phyloP scores from a whole-genome alignment of 2,797 vertebrate genomes.

The Serranus cabrilla region DNA sequence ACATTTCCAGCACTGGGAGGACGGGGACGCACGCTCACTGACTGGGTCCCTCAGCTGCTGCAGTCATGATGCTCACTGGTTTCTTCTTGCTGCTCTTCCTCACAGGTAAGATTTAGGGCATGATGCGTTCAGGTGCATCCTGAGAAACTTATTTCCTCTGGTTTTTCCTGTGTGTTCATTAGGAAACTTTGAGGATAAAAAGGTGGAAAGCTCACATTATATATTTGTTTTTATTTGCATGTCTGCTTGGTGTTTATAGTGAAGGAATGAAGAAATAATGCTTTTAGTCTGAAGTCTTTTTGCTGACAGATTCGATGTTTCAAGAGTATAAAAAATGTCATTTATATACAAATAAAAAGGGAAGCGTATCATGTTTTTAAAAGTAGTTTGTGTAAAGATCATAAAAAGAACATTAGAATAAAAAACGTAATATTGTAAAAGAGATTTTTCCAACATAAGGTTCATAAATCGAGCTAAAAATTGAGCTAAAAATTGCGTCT shows the following conservation, averaged over 20 bases:
- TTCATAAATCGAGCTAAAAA: neutral
- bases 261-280: neutral
- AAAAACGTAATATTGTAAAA: neutral
- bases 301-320: neutral
- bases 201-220: neutral
- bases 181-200: neutral
- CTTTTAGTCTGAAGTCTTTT: neutral
- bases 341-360: neutral
- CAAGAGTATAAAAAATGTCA: neutral
- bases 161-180: neutral
- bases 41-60: neutral
- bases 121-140: neutral
- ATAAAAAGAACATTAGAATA: neutral
- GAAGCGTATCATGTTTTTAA: no score
- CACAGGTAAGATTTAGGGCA: constrained; percentile 55
- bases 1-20: constrained; percentile 13
- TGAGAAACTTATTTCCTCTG: neutral
- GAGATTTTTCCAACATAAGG: neutral
- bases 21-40: neutral
- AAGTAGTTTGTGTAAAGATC: no score
- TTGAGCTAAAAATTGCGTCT: neutral
- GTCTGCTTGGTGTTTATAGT: neutral
- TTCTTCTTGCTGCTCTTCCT: constrained; percentile 56
- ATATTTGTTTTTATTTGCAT: neutral
- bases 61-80: constrained; percentile 25